Evolutionary conservation across 2,888 invertebrate species (phyloP).

Genomic region (Zele albiditarsus): DNA sequence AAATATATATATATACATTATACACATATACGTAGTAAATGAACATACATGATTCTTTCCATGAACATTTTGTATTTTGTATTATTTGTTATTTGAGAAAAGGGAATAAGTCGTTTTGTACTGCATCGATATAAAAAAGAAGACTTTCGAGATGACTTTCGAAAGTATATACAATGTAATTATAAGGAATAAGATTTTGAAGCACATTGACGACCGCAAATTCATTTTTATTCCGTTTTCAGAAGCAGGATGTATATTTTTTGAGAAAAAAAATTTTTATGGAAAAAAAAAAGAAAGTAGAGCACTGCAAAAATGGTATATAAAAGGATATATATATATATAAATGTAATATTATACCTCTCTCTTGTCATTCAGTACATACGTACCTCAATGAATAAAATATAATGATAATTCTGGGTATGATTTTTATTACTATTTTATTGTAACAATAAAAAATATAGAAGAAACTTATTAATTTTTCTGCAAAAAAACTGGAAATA

Average conservation of each 20-base stretch:
- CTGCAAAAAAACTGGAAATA: too few relatives aligned
- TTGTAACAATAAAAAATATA: neutral
- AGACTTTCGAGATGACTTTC: neutral
- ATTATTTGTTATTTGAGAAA: neutral
- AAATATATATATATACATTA: neutral
- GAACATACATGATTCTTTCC: neutral
- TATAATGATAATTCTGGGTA: neutral
- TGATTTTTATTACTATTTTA: conserved; percentile 1
- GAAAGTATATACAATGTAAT: neutral
- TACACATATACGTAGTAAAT: neutral
- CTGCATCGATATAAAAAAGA: neutral
- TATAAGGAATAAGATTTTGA: neutral
- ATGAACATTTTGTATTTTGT: neutral
- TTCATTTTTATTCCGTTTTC: neutral
- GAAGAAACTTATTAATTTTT: neutral
- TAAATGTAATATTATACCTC: conserved; percentile 1
- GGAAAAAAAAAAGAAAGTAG: neutral
- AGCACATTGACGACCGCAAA: neutral
- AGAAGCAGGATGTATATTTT: neutral
- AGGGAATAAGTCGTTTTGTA: neutral
- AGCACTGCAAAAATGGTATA: neutral
- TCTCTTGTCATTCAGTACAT: conserved; percentile 12
- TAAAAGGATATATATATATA: neutral
- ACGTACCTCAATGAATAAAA: conserved; percentile 15
- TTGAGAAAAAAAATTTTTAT: conserved; percentile 20